A percentile compares a stretch with the other conserved stretches of the same genome.
phyloP scores from a whole-genome alignment of 1,140 invertebrate species.

The Drosophila ercepeae region DNA sequence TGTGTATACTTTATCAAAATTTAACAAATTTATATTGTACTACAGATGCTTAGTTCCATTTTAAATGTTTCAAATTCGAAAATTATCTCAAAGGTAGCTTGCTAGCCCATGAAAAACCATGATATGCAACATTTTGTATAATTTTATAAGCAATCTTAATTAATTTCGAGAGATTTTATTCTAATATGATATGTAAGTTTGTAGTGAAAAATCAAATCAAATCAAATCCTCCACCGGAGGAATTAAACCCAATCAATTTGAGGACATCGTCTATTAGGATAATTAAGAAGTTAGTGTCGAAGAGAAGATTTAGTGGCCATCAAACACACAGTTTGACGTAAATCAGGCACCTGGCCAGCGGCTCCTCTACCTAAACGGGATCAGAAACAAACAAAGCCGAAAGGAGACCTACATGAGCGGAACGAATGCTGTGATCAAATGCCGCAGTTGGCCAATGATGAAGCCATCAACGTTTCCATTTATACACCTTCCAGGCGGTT shows the following conservation, averaged over 20 bases:
- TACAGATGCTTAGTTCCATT: no score
- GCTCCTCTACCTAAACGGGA: conserved; percentile 10
- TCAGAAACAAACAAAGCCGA: conserved; percentile 9
- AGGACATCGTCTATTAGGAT: background rate
- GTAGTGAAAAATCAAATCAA: no score
- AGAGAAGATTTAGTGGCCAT: conserved; percentile 21
- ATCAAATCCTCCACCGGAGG: background rate
- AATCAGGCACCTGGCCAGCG: conserved; percentile 47
- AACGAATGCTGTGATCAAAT: conserved; percentile 74
- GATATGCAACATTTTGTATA: no score
- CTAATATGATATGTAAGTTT: no score
- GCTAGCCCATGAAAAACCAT: background rate
- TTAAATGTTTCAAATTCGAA: background rate
- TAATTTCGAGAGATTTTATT: no score
- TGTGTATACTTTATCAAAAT: background rate
- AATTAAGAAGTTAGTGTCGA: conserved; percentile 13
- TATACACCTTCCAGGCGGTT: conserved; percentile 46
- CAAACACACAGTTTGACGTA: conserved; percentile 47
- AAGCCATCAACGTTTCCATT: conserved; percentile 77
- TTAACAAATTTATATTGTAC: background rate
- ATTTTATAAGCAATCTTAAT: no score
- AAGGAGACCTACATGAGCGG: conserved; percentile 64
- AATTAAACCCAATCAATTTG: conserved; percentile 15
- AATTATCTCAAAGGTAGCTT: background rate
- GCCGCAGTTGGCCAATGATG: conserved; percentile 57